Evolutionary conservation across 64 coral and sea anemone species (phyloP).

Genomic region (Orbicella faveolata): DNA sequence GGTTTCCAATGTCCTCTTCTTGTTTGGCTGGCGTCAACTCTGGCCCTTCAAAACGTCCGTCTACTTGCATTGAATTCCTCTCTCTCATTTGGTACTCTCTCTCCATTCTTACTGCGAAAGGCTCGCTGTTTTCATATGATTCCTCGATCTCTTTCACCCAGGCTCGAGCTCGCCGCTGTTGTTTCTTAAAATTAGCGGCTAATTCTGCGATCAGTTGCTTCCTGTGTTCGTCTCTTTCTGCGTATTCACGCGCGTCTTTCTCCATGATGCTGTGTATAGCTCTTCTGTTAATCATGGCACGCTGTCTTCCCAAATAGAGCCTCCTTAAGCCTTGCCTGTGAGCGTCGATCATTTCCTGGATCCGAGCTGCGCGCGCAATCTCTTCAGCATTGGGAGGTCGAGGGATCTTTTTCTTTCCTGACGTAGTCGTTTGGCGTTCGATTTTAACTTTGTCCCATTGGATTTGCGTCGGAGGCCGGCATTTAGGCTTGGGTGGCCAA

Average conservation of each 20-base stretch:
- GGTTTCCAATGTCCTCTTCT: background rate
- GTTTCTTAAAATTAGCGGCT: no score
- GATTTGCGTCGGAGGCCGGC: background rate
- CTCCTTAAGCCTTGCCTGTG: background rate
- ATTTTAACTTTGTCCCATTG: background rate
- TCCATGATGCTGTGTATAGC: background rate
- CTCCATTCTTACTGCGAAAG: background rate
- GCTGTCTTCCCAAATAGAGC: background rate
- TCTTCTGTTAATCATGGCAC: background rate
- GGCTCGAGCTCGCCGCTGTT: background rate
- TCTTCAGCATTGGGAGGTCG: background rate
- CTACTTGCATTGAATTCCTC: background rate
- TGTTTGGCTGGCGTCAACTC: background rate
- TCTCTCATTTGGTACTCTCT: background rate
- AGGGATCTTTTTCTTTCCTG: background rate
- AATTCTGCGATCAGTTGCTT: no score
- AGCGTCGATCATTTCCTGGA: background rate
- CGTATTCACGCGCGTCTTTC: background rate
- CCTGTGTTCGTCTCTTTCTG: background rate
- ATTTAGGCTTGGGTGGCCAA: background rate
- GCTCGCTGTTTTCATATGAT: background rate
- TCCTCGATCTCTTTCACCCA: background rate
- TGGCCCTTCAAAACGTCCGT: background rate
- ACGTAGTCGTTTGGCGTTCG: background rate
- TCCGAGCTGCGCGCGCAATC: background rate